Evolutionary conservation across 2,797 vertebrate species (phyloP).

Genomic region (Sebastolobus altivelis): DNA sequence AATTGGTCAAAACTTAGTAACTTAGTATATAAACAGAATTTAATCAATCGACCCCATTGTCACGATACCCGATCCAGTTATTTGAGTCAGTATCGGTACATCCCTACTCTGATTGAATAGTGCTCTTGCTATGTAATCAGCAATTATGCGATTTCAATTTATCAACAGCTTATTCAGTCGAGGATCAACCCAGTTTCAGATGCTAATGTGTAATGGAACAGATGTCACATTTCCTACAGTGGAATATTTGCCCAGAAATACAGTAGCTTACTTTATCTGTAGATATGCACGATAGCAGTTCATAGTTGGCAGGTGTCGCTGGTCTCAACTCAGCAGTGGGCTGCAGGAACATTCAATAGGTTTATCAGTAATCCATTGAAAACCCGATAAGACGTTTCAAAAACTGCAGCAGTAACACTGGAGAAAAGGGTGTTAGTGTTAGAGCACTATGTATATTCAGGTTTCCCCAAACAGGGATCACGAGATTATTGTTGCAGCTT

Average conservation of each 20-base stretch:
- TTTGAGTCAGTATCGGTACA: no score
- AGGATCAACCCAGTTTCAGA: neutral
- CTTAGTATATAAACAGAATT: no score
- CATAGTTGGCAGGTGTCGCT: conserved; percentile 33
- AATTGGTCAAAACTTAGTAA: no score
- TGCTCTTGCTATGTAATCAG: conserved; percentile 12
- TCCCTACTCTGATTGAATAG: neutral
- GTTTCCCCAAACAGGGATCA: neutral
- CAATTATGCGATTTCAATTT: conserved; percentile 11
- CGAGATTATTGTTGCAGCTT: neutral
- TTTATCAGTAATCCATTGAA: conserved; percentile 10
- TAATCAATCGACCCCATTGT: no score
- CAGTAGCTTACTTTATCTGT: neutral
- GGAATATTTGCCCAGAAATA: conserved; percentile 14
- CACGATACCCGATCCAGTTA: no score
- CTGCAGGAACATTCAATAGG: neutral
- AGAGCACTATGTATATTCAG: neutral
- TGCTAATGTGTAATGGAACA: neutral
- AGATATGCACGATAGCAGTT: neutral
- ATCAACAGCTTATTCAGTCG: neutral
- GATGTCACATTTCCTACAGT: neutral
- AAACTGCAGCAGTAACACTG: neutral
- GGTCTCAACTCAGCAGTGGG: conserved; percentile 8
- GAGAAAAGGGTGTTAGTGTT: neutral
- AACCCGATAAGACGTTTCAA: conserved; percentile 21